Conservation (phyloP, 2,888 invertebrate genomes). For the Leptinotarsa haldemani region DNA sequence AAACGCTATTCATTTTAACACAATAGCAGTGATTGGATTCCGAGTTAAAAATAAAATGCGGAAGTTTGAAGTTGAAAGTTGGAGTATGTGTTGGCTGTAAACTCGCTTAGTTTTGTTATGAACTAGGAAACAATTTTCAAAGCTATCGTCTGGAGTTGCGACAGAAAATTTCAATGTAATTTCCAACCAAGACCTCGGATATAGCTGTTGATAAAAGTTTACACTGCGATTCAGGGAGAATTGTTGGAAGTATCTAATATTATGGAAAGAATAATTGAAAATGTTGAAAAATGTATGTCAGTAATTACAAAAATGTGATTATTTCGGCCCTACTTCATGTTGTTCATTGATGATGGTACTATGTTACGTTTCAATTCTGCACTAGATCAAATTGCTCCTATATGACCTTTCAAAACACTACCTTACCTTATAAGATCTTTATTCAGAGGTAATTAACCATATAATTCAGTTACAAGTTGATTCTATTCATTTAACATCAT, state of each 20-base stretch:
- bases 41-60: slow-evolving; percentile 52
- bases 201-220: not conserved
- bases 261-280: no score
- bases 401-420: no score
- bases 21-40: slow-evolving; percentile 58
- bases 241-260: not conserved
- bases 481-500: no score
- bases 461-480: no score
- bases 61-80: slow-evolving; percentile 43
- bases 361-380: no score
- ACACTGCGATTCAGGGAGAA: not conserved
- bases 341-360: no score
- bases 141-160: slow-evolving; percentile 50
- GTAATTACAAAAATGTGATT: no score
- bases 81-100: slow-evolving; percentile 46
- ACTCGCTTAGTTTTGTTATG: slow-evolving; percentile 46
- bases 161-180: slow-evolving; percentile 54
- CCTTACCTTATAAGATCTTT: no score
- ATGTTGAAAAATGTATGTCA: no score
- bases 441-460: no score
- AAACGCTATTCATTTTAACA: slow-evolving; percentile 57
- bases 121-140: slow-evolving; percentile 53
- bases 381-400: no score
- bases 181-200: slow-evolving; percentile 41
- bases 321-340: no score